Base-by-base conservation (phyloP, 2,888 invertebrate genomes). In the Theretra japonica region DNA sequence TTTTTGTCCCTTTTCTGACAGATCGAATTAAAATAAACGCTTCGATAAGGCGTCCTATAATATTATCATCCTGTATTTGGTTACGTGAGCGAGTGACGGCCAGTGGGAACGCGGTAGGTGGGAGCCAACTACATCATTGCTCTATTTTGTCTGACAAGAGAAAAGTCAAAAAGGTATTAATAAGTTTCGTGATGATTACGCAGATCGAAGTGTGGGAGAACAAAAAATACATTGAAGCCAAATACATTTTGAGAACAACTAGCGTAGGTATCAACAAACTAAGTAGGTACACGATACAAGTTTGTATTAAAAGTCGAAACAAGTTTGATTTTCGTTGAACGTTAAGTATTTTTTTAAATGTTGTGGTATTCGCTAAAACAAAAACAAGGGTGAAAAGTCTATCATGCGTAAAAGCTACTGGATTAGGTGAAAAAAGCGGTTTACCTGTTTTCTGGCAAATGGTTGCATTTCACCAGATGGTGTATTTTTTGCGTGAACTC, bases 21-120 rank as follows among this genome's bases (percentile, higher is more conserved):
- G 93, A 92, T 93, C 93, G 88, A 93, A 94, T 94, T 94, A 94
- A 93, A 94, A 93, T 94, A 94, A 94, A 94, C 93, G 94, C 88
- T 92, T 83, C 88, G 92, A 92, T 92, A 93, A 89, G 87, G 89
- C 92, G 90, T 92, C 90, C 89, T 90, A 90, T 88, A 92, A 89
- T 89, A 89, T 90, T 88, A 90, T 91, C 89, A 89, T 88, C 90
- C 89, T 91, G 90, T 94, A 92, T 94, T 93, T 91, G 90, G 93
- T 93, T 93, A 90, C 93, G 92, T 90, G 92, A 90, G 83, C 86
- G 86, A 87, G 83, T 88, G 90, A 90, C 89, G 89, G 84, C 84
- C 90, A 89, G 86, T 90, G 93, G 92, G 92, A 94, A 91, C 92
- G 85, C 90, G 78, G 88, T 92, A 92, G 93, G 92, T 90, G 90